A percentile compares a stretch with the other conserved stretches of the same genome.
phyloP scores from a whole-genome alignment of 2,113 vertebrate genomes.

The Probosciger aterrimus region DNA sequence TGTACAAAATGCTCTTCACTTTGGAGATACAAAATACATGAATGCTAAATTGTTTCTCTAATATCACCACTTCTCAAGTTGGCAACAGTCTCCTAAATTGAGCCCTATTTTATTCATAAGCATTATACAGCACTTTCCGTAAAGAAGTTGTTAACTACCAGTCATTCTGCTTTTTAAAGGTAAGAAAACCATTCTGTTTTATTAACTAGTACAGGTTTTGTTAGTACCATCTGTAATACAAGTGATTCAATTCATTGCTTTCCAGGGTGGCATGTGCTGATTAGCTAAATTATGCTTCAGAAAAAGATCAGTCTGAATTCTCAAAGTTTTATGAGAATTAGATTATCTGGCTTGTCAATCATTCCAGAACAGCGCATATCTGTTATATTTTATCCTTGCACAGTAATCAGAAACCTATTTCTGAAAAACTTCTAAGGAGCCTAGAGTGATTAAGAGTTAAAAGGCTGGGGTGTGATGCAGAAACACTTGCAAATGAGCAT shows the following conservation, averaged over 20 bases:
- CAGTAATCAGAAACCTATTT: background rate
- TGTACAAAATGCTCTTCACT: background rate
- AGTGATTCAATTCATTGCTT: background rate
- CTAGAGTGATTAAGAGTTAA: background rate
- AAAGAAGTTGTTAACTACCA: background rate
- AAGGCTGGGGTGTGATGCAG: background rate
- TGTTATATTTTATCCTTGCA: background rate
- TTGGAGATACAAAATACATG: background rate
- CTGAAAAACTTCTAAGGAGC: background rate
- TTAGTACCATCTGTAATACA: background rate
- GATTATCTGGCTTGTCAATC: background rate
- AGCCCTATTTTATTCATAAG: constrained; percentile 37
- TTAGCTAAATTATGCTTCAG: background rate
- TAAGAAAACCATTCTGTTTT: background rate
- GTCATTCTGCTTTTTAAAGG: background rate
- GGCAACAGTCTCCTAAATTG: background rate
- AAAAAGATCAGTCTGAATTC: background rate
- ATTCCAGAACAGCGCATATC: background rate
- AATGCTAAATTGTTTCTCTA: background rate
- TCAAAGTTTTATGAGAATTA: background rate
- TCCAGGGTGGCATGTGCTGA: background rate
- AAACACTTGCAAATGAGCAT: background rate
- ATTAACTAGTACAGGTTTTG: constrained; percentile 5
- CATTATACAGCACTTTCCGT: background rate
- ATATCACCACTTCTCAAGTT: background rate